Evolutionary conservation across 2,888 invertebrate genomes (phyloP).

Genomic region (Drosophila percnosoma): DNA sequence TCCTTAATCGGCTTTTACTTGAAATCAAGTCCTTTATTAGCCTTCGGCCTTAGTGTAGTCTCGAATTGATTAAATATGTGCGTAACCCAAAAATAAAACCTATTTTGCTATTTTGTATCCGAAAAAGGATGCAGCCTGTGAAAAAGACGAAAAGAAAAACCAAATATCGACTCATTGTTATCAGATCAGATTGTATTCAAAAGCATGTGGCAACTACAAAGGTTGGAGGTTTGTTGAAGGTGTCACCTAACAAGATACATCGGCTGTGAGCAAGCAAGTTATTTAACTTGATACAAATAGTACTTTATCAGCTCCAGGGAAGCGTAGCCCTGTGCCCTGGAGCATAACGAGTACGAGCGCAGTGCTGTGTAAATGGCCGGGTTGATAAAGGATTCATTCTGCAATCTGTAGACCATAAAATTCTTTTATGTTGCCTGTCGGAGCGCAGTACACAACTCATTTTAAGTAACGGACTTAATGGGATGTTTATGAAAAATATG

Average conservation of each 20-base stretch:
- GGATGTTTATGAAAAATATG: slow-evolving; percentile 13
- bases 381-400: slow-evolving; percentile 17
- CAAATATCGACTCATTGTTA: slow-evolving; percentile 36
- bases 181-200: slow-evolving; percentile 16
- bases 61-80: slow-evolving; percentile 36
- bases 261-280: slow-evolving; percentile 14
- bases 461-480: background rate
- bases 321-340: slow-evolving; percentile 19
- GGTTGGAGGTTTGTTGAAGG: background rate
- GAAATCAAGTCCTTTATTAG: slow-evolving; percentile 25
- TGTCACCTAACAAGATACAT: slow-evolving; percentile 13
- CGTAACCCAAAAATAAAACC: slow-evolving; percentile 19
- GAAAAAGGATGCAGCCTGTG: slow-evolving; percentile 4
- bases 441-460: background rate
- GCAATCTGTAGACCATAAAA: slow-evolving; percentile 31
- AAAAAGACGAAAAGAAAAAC: slow-evolving; percentile 4
- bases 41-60: background rate
- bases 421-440: slow-evolving; percentile 19
- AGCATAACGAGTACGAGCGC: slow-evolving; percentile 9
- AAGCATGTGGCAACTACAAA: slow-evolving; percentile 7
- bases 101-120: slow-evolving; percentile 11
- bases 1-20: slow-evolving; percentile 24
- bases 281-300: slow-evolving; percentile 33
- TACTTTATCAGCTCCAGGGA: slow-evolving; percentile 35
- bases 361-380: slow-evolving; percentile 4